Evolutionary conservation across 2,797 vertebrate genomes (phyloP).

Genomic region (Poeciliopsis presidionis): DNA sequence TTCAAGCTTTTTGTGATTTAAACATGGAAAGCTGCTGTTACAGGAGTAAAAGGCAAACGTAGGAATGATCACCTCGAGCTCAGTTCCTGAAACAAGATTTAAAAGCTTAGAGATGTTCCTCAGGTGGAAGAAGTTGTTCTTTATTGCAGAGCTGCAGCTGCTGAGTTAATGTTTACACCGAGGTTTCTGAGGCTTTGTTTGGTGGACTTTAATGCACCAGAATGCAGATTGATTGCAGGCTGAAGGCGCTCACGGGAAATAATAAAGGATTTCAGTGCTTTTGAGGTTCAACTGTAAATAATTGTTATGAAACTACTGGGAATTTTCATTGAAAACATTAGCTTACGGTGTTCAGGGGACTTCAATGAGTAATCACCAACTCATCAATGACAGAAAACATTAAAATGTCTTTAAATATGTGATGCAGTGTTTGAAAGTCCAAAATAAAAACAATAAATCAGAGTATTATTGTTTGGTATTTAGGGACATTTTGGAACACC

Average conservation of each 20-base stretch:
- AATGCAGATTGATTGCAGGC: background rate
- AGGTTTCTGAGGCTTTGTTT: background rate
- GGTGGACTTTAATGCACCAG: background rate
- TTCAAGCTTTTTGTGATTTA: background rate
- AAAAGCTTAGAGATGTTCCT: background rate
- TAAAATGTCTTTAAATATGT: background rate
- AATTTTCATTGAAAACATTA: background rate
- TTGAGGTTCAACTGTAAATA: background rate
- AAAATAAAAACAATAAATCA: background rate
- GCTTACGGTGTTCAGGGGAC: background rate
- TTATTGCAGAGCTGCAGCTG: background rate
- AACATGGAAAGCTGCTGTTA: background rate
- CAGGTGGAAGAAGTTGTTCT: background rate
- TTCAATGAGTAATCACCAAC: background rate
- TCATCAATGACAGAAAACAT: background rate
- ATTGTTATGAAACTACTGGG: background rate
- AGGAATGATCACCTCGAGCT: background rate
- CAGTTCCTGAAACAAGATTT: background rate
- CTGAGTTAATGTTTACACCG: background rate
- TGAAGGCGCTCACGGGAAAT: background rate
- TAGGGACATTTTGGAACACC: background rate
- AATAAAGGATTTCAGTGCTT: background rate
- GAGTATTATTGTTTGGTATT: background rate
- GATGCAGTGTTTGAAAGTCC: background rate
- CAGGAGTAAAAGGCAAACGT: background rate